Evolutionary conservation across 2,888 invertebrate genomes (phyloP).

Genomic region (Agrotis ipsilon): DNA sequence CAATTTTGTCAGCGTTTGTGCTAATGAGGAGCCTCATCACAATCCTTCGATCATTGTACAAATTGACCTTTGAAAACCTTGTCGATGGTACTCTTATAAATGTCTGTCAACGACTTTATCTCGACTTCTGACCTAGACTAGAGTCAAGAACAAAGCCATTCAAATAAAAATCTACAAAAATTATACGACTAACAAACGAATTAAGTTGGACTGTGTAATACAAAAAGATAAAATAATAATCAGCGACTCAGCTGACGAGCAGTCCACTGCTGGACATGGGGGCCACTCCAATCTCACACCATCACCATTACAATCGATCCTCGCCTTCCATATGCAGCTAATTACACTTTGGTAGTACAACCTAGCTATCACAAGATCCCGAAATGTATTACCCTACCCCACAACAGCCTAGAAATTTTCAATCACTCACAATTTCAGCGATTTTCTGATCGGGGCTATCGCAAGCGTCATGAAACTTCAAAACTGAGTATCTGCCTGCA

Average conservation of each 20-base stretch:
- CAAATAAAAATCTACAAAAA: too few relatives aligned
- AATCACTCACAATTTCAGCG: neutral
- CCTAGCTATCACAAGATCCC: neutral
- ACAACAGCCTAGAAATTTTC: neutral
- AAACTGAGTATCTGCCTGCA: slow-evolving; percentile 1
- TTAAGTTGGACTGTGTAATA: too few relatives aligned
- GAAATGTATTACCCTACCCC: neutral
- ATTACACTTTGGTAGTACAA: neutral
- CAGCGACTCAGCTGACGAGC: neutral
- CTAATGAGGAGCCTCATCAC: neutral
- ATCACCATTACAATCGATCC: neutral
- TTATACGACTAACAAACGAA: too few relatives aligned
- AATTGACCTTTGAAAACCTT: neutral
- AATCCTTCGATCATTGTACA: neutral
- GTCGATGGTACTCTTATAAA: neutral
- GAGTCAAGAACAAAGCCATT: too few relatives aligned
- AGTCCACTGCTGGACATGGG: neutral
- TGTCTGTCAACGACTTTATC: too few relatives aligned
- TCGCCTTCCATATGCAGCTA: neutral
- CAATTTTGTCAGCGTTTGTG: too few relatives aligned
- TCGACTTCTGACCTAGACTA: too few relatives aligned
- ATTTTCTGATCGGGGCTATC: neutral
- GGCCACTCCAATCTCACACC: neutral
- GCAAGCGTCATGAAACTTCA: slow-evolving; percentile 28
- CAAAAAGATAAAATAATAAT: neutral